Base-by-base conservation (phyloP, 2,797 vertebrate species). In the Prunella strophiata region DNA sequence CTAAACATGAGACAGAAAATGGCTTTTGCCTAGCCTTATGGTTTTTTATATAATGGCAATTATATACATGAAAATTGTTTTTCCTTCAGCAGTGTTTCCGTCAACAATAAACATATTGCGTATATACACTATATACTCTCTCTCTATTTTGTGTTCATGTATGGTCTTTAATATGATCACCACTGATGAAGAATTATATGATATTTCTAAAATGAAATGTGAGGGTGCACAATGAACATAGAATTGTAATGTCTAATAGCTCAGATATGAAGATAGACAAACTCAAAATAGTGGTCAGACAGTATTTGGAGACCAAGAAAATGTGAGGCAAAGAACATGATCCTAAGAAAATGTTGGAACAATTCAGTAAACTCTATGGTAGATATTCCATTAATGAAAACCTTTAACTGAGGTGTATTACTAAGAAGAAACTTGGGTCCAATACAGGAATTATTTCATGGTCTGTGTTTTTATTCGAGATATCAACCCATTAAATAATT, bases 241-340 rank as follows among this genome's bases (percentile, higher is more conserved):
- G 47, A 78, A 68, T 78, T 85, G 25, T 20, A 48, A 45, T 13
- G 27, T 76, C 25, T 67, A 72, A 50, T 11, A 43, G 7, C 21
- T 90, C 38, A 52, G 70, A 75, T 32, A 57, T 38, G 36, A 91
- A 85, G 36, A 71, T 0, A 61, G 32, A 67, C 2, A 47, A 54
- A 72, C 65, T 72, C 17, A 84, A 67, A 81, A 61, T 40, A 75
- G 17, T n/a, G 16, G 2, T 89, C 13, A 74, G 61, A 77, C 5
- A n/a, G 22, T 61, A 55, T 91, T 19, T 68, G 26, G 25, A 89
- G 16, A 57, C 32, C 59, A 59, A 38, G 15, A 71, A 93, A 77
- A 67, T 30, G 23, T 5, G 18, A 87, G 10, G 4, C 0, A 0
- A 63, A 68, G 12, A 77, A 14, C 23, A 48, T 0, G 0, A 45